These are phyloP conservation scores for Babylonia areolata DNA, from an alignment of 1,140 invertebrate species.

Conservation along the genomic window DNA sequence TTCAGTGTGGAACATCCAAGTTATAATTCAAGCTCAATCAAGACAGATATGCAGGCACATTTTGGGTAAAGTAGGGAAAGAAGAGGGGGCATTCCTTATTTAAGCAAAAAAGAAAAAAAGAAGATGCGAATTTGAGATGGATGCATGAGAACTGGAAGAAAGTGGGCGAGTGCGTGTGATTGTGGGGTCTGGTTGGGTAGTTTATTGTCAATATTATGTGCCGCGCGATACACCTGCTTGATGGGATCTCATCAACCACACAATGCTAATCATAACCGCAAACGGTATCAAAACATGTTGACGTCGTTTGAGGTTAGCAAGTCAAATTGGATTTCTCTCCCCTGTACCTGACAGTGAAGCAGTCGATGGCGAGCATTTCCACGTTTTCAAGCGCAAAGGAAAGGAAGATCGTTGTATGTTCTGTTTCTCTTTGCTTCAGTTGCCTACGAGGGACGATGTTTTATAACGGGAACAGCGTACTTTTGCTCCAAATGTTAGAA, in stretches of 20 bases:
- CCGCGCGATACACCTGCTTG: no score
- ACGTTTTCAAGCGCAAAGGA: slow-evolving; percentile 25
- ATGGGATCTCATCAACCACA: no score
- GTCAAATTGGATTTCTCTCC: slow-evolving; percentile 43
- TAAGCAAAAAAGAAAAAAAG: no score
- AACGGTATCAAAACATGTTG: slow-evolving; percentile 31
- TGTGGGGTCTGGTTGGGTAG: no score
- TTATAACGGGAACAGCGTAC: slow-evolving; percentile 53
- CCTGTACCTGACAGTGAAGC: slow-evolving; percentile 36
- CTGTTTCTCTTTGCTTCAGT: neutral
- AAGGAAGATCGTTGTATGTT: neutral
- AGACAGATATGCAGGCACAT: no score
- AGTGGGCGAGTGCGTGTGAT: no score
- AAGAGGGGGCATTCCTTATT: no score
- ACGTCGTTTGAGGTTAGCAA: slow-evolving; percentile 31
- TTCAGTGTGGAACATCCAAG: no score
- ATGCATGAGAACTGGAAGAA: no score
- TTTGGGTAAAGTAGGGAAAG: no score
- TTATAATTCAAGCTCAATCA: no score
- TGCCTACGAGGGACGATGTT: slow-evolving; percentile 41
- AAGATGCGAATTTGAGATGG: no score
- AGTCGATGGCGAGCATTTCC: slow-evolving; percentile 40
- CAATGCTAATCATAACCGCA: slow-evolving; percentile 16
- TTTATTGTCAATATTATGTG: neutral
- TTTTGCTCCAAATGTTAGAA: neutral